phyloP scores from a whole-genome alignment of 2,797 vertebrate species.

The Danio kyathit region DNA sequence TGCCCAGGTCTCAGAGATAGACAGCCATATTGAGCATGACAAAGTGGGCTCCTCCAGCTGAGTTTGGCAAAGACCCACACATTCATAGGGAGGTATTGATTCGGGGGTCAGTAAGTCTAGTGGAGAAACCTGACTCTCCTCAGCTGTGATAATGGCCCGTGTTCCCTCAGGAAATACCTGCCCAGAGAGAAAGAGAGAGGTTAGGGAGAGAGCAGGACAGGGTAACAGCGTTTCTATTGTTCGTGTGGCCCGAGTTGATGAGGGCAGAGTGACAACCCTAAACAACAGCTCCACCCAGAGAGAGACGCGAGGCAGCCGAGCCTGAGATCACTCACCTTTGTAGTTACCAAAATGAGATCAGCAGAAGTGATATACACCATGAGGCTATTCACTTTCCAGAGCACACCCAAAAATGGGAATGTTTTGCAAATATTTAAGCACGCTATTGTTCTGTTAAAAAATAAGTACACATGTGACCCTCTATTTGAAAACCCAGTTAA shows the following conservation, averaged over 20 bases:
- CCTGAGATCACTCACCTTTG: constrained; percentile 55
- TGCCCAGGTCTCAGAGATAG: constrained; percentile 44
- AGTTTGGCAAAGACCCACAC: constrained; percentile 38
- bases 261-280: constrained; percentile 63
- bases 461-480: no score
- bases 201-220: constrained; percentile 30
- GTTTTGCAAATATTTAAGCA: neutral
- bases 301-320: constrained; percentile 23
- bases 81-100: constrained; percentile 61
- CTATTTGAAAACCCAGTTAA: no score
- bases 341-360: constrained; percentile 38
- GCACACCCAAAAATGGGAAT: neutral
- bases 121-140: constrained; percentile 53
- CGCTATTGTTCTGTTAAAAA: neutral
- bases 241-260: constrained; percentile 51
- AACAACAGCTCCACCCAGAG: constrained; percentile 58
- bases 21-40: constrained; percentile 63
- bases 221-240: constrained; percentile 62
- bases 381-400: neutral
- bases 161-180: constrained; percentile 70
- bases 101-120: constrained; percentile 57
- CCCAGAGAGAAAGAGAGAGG: constrained; percentile 50
- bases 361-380: constrained; percentile 7
- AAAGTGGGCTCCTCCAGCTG: constrained; percentile 55
- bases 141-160: constrained; percentile 48